A percentile compares a stretch with the other conserved stretches of the same genome.
These are phyloP conservation scores for Poecilia wingei DNA, from an alignment of 2,797 vertebrate species.

Conservation along the genomic window DNA sequence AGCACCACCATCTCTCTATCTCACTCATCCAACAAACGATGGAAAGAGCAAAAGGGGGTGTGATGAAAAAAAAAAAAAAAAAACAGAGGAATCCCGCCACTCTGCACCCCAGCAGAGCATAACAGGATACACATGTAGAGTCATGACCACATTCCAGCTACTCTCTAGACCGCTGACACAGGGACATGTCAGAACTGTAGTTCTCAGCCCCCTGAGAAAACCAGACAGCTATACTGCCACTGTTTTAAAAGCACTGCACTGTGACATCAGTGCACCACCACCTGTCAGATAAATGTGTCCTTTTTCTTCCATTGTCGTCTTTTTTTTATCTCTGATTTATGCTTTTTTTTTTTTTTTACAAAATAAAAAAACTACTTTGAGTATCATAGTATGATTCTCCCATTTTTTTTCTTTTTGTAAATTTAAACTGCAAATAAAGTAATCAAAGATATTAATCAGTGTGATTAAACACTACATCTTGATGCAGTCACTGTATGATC, in stretches of 20 bases:
- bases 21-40: constrained; percentile 15
- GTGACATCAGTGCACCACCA: constrained; percentile 22
- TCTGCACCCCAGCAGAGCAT: constrained; percentile 57
- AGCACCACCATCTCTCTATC: constrained; percentile 21
- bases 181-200: constrained; percentile 67
- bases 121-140: constrained; percentile 63
- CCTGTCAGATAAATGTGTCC: constrained; percentile 33
- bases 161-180: constrained; percentile 61
- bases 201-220: constrained; percentile 44
- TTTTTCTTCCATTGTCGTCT: constrained; percentile 3
- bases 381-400: neutral
- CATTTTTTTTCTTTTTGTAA: neutral
- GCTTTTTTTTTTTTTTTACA: neutral
- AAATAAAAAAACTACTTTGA: neutral
- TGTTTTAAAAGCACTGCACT: constrained; percentile 40
- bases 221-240: constrained; percentile 50
- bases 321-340: neutral
- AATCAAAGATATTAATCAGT: neutral
- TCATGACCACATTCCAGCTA: constrained; percentile 73
- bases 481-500: neutral
- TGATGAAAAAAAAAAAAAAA: neutral
- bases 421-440: neutral
- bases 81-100: constrained; percentile 35
- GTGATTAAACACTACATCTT: neutral
- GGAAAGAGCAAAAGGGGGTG: constrained; percentile 11